Percentiles rank a stretch among this genome's conserved stretches.
Evolutionary conservation across 2,113 vertebrate species (phyloP).

Genomic region (Notarius lentiginosus): DNA sequence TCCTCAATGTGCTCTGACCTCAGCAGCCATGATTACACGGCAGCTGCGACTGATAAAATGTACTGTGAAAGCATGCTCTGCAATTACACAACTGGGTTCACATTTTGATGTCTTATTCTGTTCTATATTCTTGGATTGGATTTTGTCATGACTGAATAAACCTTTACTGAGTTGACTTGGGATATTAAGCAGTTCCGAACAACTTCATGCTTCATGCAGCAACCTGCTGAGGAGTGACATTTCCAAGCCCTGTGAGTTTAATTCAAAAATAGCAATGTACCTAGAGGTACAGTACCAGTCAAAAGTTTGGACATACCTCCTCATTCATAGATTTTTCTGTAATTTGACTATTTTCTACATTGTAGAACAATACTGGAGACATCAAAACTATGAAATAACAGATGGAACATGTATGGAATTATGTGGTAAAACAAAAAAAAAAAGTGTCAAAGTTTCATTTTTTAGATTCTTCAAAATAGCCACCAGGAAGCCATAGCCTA

Average conservation of each 20-base stretch:
- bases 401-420: no score
- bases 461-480: no score
- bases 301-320: no score
- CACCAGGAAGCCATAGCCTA: no score
- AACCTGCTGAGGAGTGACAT: constrained; percentile 13
- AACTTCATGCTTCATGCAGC: constrained; percentile 28
- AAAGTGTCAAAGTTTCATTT: no score
- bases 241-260: neutral
- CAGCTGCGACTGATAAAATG: constrained; percentile 53
- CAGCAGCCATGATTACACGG: constrained; percentile 20
- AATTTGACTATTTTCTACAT: no score
- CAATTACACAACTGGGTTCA: constrained; percentile 42
- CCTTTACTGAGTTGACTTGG: constrained; percentile 17
- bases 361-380: no score
- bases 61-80: constrained; percentile 30
- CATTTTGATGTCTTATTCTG: constrained; percentile 31
- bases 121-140: constrained; percentile 11
- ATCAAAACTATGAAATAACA: no score
- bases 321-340: no score
- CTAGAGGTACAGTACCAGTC: neutral
- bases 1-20: constrained; percentile 35
- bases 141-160: constrained; percentile 38
- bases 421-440: no score
- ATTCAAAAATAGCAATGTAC: neutral
- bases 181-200: constrained; percentile 22